These are phyloP conservation scores for Ptiloglossa arizonensis DNA, from an alignment of 1,140 invertebrate genomes.

Conservation along the genomic window DNA sequence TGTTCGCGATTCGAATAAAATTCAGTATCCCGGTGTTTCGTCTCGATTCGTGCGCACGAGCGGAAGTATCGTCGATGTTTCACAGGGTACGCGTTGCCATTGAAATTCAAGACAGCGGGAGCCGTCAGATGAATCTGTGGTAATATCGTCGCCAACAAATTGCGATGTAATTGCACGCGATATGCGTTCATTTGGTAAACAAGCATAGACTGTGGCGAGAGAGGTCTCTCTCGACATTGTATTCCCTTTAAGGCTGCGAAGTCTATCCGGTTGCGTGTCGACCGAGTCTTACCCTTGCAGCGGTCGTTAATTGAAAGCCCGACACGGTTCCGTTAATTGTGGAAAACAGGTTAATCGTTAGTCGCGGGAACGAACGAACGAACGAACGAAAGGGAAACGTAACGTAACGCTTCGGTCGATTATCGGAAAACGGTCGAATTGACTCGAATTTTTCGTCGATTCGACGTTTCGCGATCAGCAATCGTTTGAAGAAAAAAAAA, in stretches of 20 bases:
- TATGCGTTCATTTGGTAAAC: conserved; percentile 45
- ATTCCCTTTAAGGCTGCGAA: conserved; percentile 43
- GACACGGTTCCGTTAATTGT: conserved; percentile 36
- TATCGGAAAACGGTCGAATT: neutral
- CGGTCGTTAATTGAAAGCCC: conserved; percentile 56
- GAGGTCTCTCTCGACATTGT: conserved; percentile 33
- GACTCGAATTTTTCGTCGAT: neutral
- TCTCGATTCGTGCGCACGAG: neutral
- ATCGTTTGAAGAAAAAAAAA: neutral
- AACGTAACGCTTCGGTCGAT: neutral
- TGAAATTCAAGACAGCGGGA: conserved; percentile 20
- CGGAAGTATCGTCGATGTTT: neutral
- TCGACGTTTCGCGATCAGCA: neutral
- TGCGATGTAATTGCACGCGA: conserved; percentile 57
- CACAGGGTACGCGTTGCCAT: neutral
- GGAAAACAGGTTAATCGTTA: conserved; percentile 57
- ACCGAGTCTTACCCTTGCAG: conserved; percentile 44
- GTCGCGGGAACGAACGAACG: too few species aligned
- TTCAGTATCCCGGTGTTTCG: neutral
- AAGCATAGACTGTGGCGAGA: conserved; percentile 23
- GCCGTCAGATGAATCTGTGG: conserved; percentile 7
- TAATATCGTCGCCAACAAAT: conserved; percentile 59
- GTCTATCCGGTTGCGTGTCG: conserved; percentile 38
- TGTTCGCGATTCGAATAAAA: neutral
- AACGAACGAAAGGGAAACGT: conserved; percentile 11